Conservation (phyloP, 2,113 vertebrate genomes). For the Kryptolebias marmoratus region DNA sequence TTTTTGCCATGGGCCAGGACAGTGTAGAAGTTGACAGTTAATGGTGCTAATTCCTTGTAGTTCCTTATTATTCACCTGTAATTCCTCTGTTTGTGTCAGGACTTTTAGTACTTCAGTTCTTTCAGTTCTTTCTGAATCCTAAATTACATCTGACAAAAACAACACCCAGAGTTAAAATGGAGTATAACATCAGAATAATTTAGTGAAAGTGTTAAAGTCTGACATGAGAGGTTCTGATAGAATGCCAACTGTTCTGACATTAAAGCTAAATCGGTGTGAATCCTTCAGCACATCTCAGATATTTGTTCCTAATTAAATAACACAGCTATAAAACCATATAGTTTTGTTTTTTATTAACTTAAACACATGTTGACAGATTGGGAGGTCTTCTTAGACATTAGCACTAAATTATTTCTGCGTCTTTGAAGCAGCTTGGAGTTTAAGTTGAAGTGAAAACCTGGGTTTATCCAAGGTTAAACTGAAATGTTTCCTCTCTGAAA, state of each 20-base stretch:
- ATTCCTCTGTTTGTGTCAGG: no score
- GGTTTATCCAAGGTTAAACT: slow-evolving; percentile 25
- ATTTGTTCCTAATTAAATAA: background rate
- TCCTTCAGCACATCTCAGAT: background rate
- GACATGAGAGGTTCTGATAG: background rate
- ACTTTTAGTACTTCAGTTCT: background rate
- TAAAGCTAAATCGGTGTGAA: background rate
- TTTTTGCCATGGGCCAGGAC: no score
- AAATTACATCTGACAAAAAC: background rate
- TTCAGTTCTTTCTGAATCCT: background rate
- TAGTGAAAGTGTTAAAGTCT: background rate
- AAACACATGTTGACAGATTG: background rate
- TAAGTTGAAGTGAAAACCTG: slow-evolving; percentile 5
- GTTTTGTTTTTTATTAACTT: background rate
- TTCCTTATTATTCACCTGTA: no score
- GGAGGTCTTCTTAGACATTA: background rate
- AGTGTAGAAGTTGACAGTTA: no score
- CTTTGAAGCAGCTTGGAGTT: slow-evolving; percentile 2
- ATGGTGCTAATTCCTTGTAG: no score
- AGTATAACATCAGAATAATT: background rate
- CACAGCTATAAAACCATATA: background rate
- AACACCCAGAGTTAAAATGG: background rate
- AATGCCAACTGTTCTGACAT: background rate
- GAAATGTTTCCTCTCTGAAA: background rate
- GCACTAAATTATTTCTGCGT: background rate